A percentile compares a stretch with the other conserved stretches of the same genome.
phyloP scores from a whole-genome alignment of 2,113 vertebrate genomes.

The Cinclus mexicanus region DNA sequence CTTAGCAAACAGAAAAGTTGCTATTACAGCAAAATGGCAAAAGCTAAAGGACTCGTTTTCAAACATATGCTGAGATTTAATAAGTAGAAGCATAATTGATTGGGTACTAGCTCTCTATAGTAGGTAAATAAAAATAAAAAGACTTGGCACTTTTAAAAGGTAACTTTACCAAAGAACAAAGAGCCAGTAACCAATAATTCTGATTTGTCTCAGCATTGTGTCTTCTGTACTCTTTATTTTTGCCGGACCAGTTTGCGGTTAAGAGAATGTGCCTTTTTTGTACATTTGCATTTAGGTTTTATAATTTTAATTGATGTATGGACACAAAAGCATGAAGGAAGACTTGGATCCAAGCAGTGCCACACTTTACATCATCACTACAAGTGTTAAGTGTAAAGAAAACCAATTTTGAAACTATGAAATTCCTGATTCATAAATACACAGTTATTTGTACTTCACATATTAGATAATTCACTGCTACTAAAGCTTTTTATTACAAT shows the following conservation, averaged over 20 bases:
- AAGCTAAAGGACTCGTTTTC: constrained; percentile 79
- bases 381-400: constrained; percentile 85
- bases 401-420: constrained; percentile 85
- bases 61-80: constrained; percentile 78
- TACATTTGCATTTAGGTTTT: constrained; percentile 91
- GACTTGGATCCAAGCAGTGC: constrained; percentile 92
- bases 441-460: constrained; percentile 81
- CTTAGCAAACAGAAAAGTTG: constrained; percentile 78
- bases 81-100: constrained; percentile 75
- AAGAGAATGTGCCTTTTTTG: constrained; percentile 98
- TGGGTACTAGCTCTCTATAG: constrained; percentile 87
- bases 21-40: constrained; percentile 81
- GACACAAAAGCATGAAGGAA: constrained; percentile 90
- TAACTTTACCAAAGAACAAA: constrained; percentile 96
- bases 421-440: constrained; percentile 84
- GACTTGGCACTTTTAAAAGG: constrained; percentile 93
- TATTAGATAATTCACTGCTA: constrained; percentile 80
- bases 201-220: constrained; percentile 83
- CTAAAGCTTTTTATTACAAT: constrained; percentile 83
- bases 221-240: constrained; percentile 85
- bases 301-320: constrained; percentile 84
- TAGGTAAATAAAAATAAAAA: constrained; percentile 84
- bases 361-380: constrained; percentile 87
- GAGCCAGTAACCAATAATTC: constrained; percentile 87
- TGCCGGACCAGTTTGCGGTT: constrained; percentile 90